phyloP scores from a whole-genome alignment of 2,113 vertebrate species.

The Chaetops frenatus region DNA sequence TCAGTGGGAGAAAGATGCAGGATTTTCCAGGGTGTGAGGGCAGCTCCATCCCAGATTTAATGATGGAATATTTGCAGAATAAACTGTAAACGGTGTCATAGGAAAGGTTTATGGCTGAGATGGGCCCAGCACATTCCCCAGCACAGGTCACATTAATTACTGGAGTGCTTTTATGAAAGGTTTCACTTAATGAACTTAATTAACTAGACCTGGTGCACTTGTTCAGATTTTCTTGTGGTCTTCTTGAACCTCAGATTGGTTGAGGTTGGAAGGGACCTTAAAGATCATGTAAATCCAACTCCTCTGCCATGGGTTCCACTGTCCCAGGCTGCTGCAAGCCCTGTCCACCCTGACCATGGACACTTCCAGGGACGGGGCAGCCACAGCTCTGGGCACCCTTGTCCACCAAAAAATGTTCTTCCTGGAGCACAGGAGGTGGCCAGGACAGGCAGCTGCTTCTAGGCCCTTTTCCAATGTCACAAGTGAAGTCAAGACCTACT shows the following conservation, averaged over 20 bases:
- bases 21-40: not conserved
- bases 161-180: not conserved
- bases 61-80: not conserved
- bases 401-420: not conserved
- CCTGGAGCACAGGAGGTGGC: not conserved
- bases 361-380: not conserved
- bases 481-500: not conserved
- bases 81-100: accelerated
- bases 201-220: not conserved
- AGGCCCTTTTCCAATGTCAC: not conserved
- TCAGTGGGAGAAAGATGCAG: not conserved
- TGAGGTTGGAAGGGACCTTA: not conserved
- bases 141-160: not conserved
- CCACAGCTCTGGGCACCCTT: not conserved
- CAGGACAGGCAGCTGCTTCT: not conserved
- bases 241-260: not conserved
- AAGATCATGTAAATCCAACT: not conserved
- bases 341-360: not conserved
- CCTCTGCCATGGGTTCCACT: not conserved
- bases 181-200: not conserved
- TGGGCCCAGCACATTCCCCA: not conserved
- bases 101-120: not conserved
- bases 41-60: not conserved
- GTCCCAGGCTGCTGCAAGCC: not conserved
- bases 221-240: not conserved